Percentiles rank a stretch among this genome's conserved stretches.
Evolutionary conservation across 1,140 invertebrate genomes (phyloP).

Genomic region (Neoseiulus cucumeris): DNA sequence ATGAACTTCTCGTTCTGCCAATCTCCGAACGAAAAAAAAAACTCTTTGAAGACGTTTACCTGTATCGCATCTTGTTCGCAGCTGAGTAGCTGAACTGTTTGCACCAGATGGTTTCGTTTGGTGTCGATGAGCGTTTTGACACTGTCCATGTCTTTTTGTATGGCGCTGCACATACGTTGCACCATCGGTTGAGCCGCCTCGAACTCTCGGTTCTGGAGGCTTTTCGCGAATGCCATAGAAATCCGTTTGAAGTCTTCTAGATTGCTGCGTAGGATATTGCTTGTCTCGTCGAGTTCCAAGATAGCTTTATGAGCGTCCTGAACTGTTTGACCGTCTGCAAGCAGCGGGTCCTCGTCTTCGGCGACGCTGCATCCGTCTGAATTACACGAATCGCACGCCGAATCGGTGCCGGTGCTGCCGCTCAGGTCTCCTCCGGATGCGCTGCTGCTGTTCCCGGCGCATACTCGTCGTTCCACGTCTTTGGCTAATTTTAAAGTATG

Average conservation of each 20-base stretch:
- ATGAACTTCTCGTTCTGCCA: no score
- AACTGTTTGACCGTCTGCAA: background rate
- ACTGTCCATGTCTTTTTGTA: background rate
- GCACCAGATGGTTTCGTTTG: conserved; percentile 4
- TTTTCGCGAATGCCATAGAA: background rate
- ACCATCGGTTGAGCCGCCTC: conserved; percentile 2
- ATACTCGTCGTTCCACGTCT: conserved; percentile 1
- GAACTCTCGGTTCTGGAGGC: background rate
- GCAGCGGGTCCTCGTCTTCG: background rate
- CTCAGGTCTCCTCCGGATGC: background rate
- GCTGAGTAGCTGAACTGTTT: conserved; percentile 6
- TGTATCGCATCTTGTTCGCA: conserved; percentile 8
- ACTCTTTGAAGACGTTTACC: background rate
- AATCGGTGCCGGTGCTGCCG: background rate
- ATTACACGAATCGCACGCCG: conserved; percentile 6
- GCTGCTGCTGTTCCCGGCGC: background rate
- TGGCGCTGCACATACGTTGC: background rate
- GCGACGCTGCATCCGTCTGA: conserved; percentile 6
- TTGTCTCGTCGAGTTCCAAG: background rate
- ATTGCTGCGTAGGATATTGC: background rate
- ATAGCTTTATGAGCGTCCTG: conserved; percentile 5
- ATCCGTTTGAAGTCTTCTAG: conserved; percentile 5
- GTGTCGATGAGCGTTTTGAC: background rate
- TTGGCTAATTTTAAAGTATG: background rate
- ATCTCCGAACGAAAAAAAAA: no score